Evolutionary conservation across 2,113 vertebrate genomes (phyloP), one percentile per base, ranked within the genome.

Genomic region (Pyrgilauda ruficollis): DNA sequence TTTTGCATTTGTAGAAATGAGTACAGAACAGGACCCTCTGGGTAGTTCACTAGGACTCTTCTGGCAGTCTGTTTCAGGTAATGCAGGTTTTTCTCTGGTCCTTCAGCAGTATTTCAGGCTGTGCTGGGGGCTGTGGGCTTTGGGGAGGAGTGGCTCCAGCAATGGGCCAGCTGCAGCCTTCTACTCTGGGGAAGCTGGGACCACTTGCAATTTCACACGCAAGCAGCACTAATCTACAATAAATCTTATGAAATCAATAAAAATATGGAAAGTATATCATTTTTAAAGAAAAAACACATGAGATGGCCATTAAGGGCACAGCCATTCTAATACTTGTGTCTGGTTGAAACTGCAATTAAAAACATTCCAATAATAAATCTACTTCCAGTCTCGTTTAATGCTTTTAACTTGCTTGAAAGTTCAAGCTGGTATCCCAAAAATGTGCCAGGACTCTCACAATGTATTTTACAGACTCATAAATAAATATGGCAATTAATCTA

Each of bases 381-480:
- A 91, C 89, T 88, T 56, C 73, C 92, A 90, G 97, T 94, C 97
- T 97, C 82, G 67, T 96, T 97, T 97, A 97, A 98, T 98, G 98
- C 98, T 98, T 98, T 98, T 98, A 98, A 98, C 97, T 98, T 98
- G 97, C 97, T 94, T 97, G 96, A 97, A 97, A 97, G 98, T 98
- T 98, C 98, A 98, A 98, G 85, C 96, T 96, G 97, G 97, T 97
- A 97, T 98, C 97, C 98, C 97, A 98, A 98, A 98, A 98, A 98
- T 98, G 97, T 98, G 98, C 98, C 97, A 98, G 95, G 97, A 97
- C 93, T 94, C 97, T 98, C 97, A 97, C 97, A 93, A 89, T 89
- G 90, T 98, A 95, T 97, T 98, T 98, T 98, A 98, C 98, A 96
- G 98, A 96, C 97, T 97, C 98, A 98, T 98, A 98, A 98, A 98